Evolutionary conservation across 37 sponge, comb jelly and placozoan genomes (phyloP), one percentile per base, ranked within the genome.

Genomic region (Axinella damicornis): DNA sequence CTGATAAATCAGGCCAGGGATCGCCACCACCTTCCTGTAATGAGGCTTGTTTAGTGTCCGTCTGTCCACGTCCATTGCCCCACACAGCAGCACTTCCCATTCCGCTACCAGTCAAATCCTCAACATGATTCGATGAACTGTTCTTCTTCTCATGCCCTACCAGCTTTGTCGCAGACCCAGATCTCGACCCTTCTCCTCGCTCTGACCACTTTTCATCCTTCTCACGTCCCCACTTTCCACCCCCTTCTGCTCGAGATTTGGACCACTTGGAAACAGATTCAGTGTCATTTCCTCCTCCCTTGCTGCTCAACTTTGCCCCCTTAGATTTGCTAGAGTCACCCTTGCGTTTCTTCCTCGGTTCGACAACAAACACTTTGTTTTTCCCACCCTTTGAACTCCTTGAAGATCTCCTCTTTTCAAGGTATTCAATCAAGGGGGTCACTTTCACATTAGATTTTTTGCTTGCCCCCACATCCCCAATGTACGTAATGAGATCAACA

Each of bases 381-480:
- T 56, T 80, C 0, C 66, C 31, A 33, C 57, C 9, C 21, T 61
- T 36, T 2, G 25, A 38, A 6, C 32, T 56, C 59, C 54, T 36
- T 18, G 30, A 64, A 46, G 4, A 20, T 54, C 63, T 74, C 73
- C 84, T 91, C n/a, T 90, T 78, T n/a, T 69, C 76, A 30, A 94
- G 79, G 75, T 81, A 91, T 35, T 90, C 86, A 31, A 91, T 85
- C 17, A 94, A 69, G 28, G 91, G 88, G 9, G 95, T 94, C 20
- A 54, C 57, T 58, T 87, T 82, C 30, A 81, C 71, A 6, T 65
- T 46, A 35, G 64, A 40, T 9, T 62, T 41, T 59, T 78, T 74
- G 46, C 19, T 83, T 19, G 75, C 62, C 32, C 67, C 58, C 20
- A 65, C 36, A 2, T 74, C 69, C 14, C 87, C 83, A 20, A 87